phyloP scores from a whole-genome alignment of 2,113 vertebrate genomes.

The Odontophorus gujanensis region DNA sequence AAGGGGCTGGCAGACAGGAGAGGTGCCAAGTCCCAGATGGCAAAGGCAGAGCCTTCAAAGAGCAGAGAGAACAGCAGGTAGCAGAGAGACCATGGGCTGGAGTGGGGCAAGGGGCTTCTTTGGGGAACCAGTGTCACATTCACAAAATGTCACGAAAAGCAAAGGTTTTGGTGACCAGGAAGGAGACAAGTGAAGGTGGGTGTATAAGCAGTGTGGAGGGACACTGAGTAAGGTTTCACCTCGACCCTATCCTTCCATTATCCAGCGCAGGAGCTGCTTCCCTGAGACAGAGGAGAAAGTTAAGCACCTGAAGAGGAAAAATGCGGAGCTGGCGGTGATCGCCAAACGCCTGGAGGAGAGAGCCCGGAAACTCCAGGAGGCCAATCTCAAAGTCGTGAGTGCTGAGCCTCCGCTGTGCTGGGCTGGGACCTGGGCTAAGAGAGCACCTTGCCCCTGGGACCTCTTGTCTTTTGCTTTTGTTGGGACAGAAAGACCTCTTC shows the following conservation, averaged over 20 bases:
- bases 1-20: not conserved
- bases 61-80: not conserved
- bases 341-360: conserved; percentile 96
- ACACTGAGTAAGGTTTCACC: not conserved
- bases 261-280: conserved; percentile 92
- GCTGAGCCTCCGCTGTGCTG: accelerated
- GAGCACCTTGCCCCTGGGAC: not conserved
- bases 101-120: not conserved
- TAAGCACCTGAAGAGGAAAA: conserved; percentile 93
- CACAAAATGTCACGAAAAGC: not conserved
- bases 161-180: not conserved
- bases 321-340: conserved; percentile 93
- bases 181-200: not conserved
- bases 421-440: not conserved
- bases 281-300: conserved; percentile 98
- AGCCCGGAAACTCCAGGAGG: conserved; percentile 94
- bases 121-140: not conserved
- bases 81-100: not conserved
- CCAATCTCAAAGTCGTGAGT: conserved; percentile 93
- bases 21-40: accelerated
- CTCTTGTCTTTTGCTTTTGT: not conserved
- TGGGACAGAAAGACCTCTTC: not conserved
- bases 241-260: not conserved
- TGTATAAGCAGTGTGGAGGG: not conserved
- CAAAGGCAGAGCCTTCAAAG: not conserved